A percentile compares a stretch with the other conserved stretches of the same genome.
These are phyloP conservation scores for Eutolmus rufibarbis DNA, from an alignment of 2,888 invertebrate genomes.

Conservation along the genomic window DNA sequence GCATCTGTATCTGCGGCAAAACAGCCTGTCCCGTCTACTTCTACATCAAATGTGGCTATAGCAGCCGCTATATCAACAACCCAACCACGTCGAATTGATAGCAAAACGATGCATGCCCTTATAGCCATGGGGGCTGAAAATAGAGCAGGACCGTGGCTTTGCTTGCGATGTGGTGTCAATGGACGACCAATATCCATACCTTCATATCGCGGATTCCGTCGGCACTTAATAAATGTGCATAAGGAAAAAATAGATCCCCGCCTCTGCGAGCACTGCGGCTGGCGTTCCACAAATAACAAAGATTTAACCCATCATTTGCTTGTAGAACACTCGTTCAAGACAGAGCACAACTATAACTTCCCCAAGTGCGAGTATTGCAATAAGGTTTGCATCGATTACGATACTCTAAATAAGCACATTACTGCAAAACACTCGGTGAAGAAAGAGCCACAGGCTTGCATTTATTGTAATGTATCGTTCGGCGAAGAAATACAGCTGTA, in stretches of 20 bases:
- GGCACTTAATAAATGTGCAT: slow-evolving; percentile 83
- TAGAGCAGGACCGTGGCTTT: slow-evolving; percentile 78
- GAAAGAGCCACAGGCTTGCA: slow-evolving; percentile 67
- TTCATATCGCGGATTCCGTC: slow-evolving; percentile 79
- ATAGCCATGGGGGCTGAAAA: slow-evolving; percentile 70
- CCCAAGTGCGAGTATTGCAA: slow-evolving; percentile 81
- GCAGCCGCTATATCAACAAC: slow-evolving; percentile 49
- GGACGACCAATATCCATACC: slow-evolving; percentile 75
- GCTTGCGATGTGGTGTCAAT: slow-evolving; percentile 76
- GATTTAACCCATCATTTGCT: slow-evolving; percentile 80
- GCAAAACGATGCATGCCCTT: slow-evolving; percentile 69
- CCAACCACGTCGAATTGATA: slow-evolving; percentile 67
- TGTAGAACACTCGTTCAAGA: slow-evolving; percentile 79
- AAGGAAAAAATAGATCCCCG: slow-evolving; percentile 78
- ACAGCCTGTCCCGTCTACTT: not conserved
- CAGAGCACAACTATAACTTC: slow-evolving; percentile 74
- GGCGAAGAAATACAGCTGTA: slow-evolving; percentile 74
- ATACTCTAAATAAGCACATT: slow-evolving; percentile 75
- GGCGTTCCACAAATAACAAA: slow-evolving; percentile 75
- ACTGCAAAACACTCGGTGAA: slow-evolving; percentile 62
- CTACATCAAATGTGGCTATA: slow-evolving; percentile 29
- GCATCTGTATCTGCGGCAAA: not conserved
- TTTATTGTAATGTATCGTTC: slow-evolving; percentile 79
- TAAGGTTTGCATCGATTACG: slow-evolving; percentile 77
- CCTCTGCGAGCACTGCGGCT: slow-evolving; percentile 86